Evolutionary conservation across 2,888 invertebrate species (phyloP).

Genomic region (Beris morrisii): DNA sequence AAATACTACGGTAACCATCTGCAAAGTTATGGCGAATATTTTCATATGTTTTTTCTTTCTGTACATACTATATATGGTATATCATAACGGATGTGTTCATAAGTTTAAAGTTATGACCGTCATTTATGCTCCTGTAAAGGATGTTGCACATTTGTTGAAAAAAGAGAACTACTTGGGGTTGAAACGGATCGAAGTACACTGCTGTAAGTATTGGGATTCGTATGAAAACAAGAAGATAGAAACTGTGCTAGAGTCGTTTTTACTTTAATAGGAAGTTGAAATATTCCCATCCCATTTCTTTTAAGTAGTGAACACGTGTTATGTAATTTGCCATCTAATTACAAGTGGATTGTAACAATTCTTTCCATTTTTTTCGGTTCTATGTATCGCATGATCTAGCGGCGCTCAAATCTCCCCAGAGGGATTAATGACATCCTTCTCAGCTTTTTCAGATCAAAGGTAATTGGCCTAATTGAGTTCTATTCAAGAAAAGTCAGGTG

Average conservation of each 20-base stretch:
- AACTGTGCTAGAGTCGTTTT: background rate
- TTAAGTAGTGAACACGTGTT: constrained; percentile 32
- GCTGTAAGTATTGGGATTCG: no score
- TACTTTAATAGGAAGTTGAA: no score
- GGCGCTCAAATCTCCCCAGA: constrained; percentile 17
- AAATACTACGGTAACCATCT: constrained; percentile 38
- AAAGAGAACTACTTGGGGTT: background rate
- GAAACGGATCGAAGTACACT: no score
- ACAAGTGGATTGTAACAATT: constrained; percentile 30
- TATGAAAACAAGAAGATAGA: background rate
- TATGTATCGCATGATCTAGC: constrained; percentile 4
- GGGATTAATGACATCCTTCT: constrained; percentile 20
- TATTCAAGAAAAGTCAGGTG: constrained; percentile 36
- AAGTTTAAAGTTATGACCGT: constrained; percentile 38
- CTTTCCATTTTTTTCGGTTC: constrained; percentile 1
- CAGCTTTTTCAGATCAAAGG: constrained; percentile 36
- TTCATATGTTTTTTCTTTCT: constrained; percentile 20
- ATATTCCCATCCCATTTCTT: no score
- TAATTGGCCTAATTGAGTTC: constrained; percentile 39
- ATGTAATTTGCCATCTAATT: constrained; percentile 34
- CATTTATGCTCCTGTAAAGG: constrained; percentile 37
- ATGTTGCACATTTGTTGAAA: constrained; percentile 34
- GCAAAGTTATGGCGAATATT: constrained; percentile 38
- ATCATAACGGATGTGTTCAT: constrained; percentile 34
- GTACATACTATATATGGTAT: constrained; percentile 12